Evolutionary conservation across 2,113 vertebrate species (phyloP), one percentile per base, ranked within the genome.

Genomic region (Rhadina sibilatrix): DNA sequence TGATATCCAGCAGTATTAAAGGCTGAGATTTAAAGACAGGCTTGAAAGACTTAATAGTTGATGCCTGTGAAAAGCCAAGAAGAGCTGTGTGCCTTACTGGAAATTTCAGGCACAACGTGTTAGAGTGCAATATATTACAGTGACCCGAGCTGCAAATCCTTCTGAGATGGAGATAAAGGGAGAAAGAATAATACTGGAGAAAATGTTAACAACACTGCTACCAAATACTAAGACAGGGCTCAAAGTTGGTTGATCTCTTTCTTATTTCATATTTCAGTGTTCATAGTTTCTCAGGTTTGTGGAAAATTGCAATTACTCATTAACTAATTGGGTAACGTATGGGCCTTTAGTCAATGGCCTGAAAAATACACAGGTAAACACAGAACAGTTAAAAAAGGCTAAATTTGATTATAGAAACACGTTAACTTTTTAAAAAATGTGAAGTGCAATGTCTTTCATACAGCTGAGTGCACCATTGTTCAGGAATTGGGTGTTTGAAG

Each of bases 1-100:
- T 84, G 89, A 71, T 84, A 87, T 54, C 77, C 28, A 83, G 31
- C 33, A 42, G 44, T 60, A 68, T 90, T 92, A 94, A 90, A 89
- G 52, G n/a, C 35, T 93, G 88, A 93, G 72, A 93, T 93, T 95
- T 90, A 88, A 69, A 81, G 65, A 78, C 42, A 81, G 80, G 13
- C 31, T 46, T 68, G 61, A 75, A 92, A 92, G 76, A 82, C 88
- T 92, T 75, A 61, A 49, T 24, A 53, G 88, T 42, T 81, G 90
- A 68, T 83, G 83, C 44, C 33, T 80, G 30, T 35, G 31, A 68
- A 87, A 93, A 95, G 60, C 72, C 76, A 92, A 56, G 82, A 89
- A 68, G 69, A 89, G 49, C 74, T 76, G 49, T 8, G 6, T 61
- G 57, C 25, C 74, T 89, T 93, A 78, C 76, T 92, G 90, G 80